Base-by-base conservation (phyloP, 2,888 invertebrate species). In the Lochmaea crataegi region DNA sequence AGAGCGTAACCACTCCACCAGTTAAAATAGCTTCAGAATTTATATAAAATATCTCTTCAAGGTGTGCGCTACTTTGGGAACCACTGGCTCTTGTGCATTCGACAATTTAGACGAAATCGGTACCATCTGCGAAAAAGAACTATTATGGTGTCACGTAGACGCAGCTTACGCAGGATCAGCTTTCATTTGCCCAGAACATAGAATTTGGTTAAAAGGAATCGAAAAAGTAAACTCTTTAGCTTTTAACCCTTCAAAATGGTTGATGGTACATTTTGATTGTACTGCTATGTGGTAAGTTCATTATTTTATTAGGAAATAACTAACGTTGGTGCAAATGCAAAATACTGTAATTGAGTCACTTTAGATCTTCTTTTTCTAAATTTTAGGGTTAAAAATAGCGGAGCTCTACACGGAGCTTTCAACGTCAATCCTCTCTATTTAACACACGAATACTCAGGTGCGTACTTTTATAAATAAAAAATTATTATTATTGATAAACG, bases 231-330 rank as follows among this genome's bases (percentile, higher is more conserved):
- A 98, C 84, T 99, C 99, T 0, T 94, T 99, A 78, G 98, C 98
- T 2, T 99, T 99, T 87, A 99, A 99, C 87, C 97, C 99, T 0
- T 98, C 98, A 72, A 99, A 99, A 87, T 99, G 99, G 97, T 88
- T 99, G 85, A 96, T 99, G 97, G 96, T 99, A 10, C 97, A 99
- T 87, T 99, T 99, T 80, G 99, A 99, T 87, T 99, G 99, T 85
- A 98, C 99, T 0, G 97, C 97, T 1, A 94, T 99, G 95, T 99
- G 99, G 98, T 97, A 88, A 89, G 89, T 4, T 7, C 38, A 60
- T n/a, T n/a, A 38, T 58, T 53, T 16, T 7, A 18, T 48, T 48
- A 53, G 9, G 32, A 1, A 32, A 32, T 32, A n/a, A n/a, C n/a
- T n/a, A n/a, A n/a, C n/a, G 22, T 22, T 22, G 22, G 2, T 22